Evolutionary conservation across 2,797 vertebrate genomes (phyloP).

Genomic region (Neostethus bicornis): DNA sequence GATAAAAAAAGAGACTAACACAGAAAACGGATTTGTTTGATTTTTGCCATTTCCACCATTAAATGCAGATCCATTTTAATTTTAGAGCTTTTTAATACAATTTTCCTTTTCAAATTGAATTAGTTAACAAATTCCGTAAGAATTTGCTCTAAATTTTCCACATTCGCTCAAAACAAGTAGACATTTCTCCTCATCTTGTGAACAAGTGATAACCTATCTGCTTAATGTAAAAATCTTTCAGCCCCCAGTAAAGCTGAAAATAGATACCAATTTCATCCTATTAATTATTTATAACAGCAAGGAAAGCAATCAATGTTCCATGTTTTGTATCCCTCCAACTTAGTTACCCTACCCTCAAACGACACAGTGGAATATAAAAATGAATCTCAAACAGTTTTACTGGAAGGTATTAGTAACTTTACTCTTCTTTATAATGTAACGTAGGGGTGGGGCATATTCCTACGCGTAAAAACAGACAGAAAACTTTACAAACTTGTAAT

Average conservation of each 20-base stretch:
- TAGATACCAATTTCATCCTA: constrained; percentile 11
- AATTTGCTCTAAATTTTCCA: constrained; percentile 2
- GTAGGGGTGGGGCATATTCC: constrained; percentile 77
- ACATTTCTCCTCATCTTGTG: not conserved
- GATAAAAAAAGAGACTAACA: constrained; percentile 66
- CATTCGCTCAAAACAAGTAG: not conserved
- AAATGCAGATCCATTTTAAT: not conserved
- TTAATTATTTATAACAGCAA: constrained; percentile 50
- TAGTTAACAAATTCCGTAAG: not conserved
- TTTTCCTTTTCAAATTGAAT: not conserved
- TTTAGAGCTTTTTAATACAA: not conserved
- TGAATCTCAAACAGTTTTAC: constrained; percentile 2
- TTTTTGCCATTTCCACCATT: constrained; percentile 60
- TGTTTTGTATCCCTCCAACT: not conserved
- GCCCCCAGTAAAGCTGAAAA: constrained; percentile 8
- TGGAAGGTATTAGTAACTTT: constrained; percentile 38
- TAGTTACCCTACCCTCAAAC: not conserved
- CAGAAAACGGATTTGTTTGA: constrained; percentile 44
- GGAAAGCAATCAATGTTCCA: constrained; percentile 31
- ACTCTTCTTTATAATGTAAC: constrained; percentile 33
- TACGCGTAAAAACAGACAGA: constrained; percentile 69
- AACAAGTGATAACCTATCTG: constrained; percentile 1
- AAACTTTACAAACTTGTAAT: constrained; percentile 73
- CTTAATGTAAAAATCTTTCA: not conserved
- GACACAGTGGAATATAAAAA: not conserved